Base-by-base conservation (phyloP, 2,888 invertebrate species). In the Perithous albicinctus region DNA sequence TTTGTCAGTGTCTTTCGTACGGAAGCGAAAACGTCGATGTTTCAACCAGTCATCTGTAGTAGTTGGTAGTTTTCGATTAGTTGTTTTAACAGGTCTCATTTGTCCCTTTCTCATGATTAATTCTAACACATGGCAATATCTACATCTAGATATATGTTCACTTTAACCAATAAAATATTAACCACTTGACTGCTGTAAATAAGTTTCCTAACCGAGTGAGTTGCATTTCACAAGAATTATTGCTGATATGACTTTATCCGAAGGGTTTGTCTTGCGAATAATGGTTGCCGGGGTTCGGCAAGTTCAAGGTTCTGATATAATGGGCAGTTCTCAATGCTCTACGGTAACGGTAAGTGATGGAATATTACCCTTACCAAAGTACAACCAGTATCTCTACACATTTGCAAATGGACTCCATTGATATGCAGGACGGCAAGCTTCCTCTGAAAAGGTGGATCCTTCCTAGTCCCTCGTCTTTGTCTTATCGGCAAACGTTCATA, bases 401-500 rank as follows among this genome's bases (percentile, higher is more conserved):
- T 15, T 29, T 0, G 20, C n/a, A 23, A 32, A 35, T n/a, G 20
- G 32, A 35, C 67, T 51, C 23, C 12, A n/a, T 51, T 51, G 51
- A 46, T 18, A 67, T 43, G 41, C 43, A 51, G 18, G 35, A 67
- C 51, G 35, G 2, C 23, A 6, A 10, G 18, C 51, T 3, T n/a
- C 23, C 20, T n/a, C 23, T 32, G 35, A 38, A 38, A 54, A 54
- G 38, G 51, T 8, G 3, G 29, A n/a, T 29, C n/a, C 29, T 56
- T 12, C 15, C 7, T 29, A 1, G 6, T 29, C n/a, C 7, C 35
- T 32, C 35, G 18, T 51, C 12, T 18, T 51, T 18, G 18, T 20
- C 32, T 67, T 18, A 48, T 64, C 15, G 35, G n/a, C 54, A 69
- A 18, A 54, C 38, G 23, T 38, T 69, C 51, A 38, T 26, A 15